Conservation (phyloP, 2,797 vertebrate genomes). For the Acrocephalus scirpaceus region DNA sequence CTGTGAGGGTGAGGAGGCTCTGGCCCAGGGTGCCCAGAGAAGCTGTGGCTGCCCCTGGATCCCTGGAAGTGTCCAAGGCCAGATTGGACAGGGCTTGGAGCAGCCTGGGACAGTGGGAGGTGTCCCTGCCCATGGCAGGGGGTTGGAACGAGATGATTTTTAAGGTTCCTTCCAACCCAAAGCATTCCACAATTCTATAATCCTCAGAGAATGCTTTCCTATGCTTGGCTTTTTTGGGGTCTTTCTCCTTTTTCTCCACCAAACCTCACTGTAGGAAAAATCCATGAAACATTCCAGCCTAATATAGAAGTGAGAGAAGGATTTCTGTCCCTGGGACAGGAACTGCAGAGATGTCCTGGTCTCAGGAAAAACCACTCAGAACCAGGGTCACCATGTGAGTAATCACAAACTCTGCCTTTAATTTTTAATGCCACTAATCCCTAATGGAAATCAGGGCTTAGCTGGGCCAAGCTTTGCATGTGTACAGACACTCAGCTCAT, state of each 20-base stretch:
- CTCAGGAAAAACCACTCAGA: not conserved
- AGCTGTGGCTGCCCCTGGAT: not conserved
- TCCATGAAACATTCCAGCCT: not conserved
- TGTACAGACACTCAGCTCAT: not conserved
- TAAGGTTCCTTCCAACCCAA: not conserved
- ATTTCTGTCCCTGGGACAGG: not conserved
- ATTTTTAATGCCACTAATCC: not conserved
- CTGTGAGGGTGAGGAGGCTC: rapidly evolving
- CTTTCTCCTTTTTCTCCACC: not conserved
- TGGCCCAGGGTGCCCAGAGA: rapidly evolving
- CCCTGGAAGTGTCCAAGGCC: not conserved
- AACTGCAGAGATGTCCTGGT: not conserved
- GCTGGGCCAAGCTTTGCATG: not conserved
- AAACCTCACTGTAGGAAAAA: not conserved
- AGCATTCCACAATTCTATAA: not conserved
- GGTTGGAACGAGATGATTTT: not conserved
- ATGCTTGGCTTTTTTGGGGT: not conserved
- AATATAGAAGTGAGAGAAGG: not conserved
- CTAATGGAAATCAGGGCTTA: not conserved
- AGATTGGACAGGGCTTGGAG: rapidly evolving
- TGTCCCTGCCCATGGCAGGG: not conserved
- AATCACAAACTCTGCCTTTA: not conserved
- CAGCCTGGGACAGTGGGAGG: rapidly evolving
- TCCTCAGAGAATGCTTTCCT: not conserved
- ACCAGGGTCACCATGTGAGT: not conserved